Evolutionary conservation across 2,113 vertebrate genomes (phyloP).

Genomic region (Sinocyclocheilus rhinocerous): DNA sequence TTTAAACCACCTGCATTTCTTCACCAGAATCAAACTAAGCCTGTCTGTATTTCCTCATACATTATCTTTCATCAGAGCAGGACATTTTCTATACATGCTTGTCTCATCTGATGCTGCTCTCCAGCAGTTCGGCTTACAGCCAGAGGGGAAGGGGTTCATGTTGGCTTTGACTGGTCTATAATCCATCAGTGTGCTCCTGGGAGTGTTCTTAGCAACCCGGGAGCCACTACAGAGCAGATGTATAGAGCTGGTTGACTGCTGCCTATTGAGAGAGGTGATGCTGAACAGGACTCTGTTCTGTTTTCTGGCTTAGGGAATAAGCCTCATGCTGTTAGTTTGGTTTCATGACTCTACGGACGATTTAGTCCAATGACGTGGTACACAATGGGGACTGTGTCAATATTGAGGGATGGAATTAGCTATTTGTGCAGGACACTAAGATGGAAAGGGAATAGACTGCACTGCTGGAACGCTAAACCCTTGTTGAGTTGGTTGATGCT

Average conservation of each 20-base stretch:
- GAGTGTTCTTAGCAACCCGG: slow-evolving; percentile 11
- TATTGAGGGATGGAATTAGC: slow-evolving; percentile 18
- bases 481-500: not conserved
- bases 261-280: slow-evolving; percentile 14
- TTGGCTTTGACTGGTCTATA: slow-evolving; percentile 32
- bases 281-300: slow-evolving; percentile 43
- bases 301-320: slow-evolving; percentile 31
- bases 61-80: slow-evolving; percentile 7
- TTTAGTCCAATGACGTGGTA: slow-evolving; percentile 2
- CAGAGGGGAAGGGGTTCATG: slow-evolving; percentile 30
- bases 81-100: slow-evolving; percentile 6
- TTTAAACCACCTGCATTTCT: slow-evolving; percentile 2
- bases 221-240: slow-evolving; percentile 46
- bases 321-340: slow-evolving; percentile 40
- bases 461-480: not conserved
- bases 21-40: not conserved
- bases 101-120: slow-evolving; percentile 22
- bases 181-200: slow-evolving; percentile 29
- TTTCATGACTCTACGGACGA: slow-evolving; percentile 21
- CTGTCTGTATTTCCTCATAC: not conserved
- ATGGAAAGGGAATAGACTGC: not conserved
- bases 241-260: slow-evolving; percentile 32
- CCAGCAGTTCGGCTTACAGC: slow-evolving; percentile 18
- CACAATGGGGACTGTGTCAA: slow-evolving; percentile 38
- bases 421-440: not conserved